These are phyloP conservation scores for Danio jaintianensis DNA, from an alignment of 2,797 vertebrate species.

Conservation along the genomic window DNA sequence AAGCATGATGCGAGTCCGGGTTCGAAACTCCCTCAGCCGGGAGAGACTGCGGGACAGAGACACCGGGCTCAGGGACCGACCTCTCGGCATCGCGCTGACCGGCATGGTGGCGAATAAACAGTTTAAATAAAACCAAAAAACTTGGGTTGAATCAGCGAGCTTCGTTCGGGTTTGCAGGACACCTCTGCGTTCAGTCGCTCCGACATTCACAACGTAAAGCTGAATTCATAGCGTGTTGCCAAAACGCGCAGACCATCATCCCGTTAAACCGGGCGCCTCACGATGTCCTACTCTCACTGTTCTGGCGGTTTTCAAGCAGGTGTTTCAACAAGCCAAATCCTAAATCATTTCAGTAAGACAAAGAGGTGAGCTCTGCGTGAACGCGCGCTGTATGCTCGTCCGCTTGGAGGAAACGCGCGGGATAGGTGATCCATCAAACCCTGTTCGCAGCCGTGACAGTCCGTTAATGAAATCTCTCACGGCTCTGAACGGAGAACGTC, in stretches of 20 bases:
- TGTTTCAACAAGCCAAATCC: constrained; percentile 4
- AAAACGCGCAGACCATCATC: constrained; percentile 46
- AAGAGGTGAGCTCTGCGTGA: constrained; percentile 1
- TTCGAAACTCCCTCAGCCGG: constrained; percentile 87
- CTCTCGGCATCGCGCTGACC: constrained; percentile 79
- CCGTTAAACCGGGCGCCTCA: not conserved
- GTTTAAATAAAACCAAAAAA: constrained; percentile 18
- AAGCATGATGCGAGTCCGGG: constrained; percentile 92
- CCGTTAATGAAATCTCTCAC: constrained; percentile 53
- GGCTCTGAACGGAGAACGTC: constrained; percentile 12
- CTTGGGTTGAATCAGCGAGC: constrained; percentile 31
- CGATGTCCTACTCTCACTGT: constrained; percentile 2
- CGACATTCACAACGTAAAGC: constrained; percentile 23
- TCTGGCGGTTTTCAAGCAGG: constrained; percentile 25
- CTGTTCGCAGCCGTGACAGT: constrained; percentile 62
- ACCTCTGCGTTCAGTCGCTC: constrained; percentile 28
- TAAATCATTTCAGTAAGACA: constrained; percentile 18
- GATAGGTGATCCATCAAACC: constrained; percentile 66
- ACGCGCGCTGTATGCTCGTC: constrained; percentile 17
- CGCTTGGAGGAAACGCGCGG: constrained; percentile 47
- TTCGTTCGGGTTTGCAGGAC: constrained; percentile 30
- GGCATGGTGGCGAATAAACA: constrained; percentile 78
- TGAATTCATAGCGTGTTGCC: constrained; percentile 24
- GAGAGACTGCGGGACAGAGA: constrained; percentile 91
- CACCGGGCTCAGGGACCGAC: constrained; percentile 84